These are phyloP conservation scores for Poeciliopsis presidionis DNA, from an alignment of 2,797 vertebrate species.

Conservation along the genomic window DNA sequence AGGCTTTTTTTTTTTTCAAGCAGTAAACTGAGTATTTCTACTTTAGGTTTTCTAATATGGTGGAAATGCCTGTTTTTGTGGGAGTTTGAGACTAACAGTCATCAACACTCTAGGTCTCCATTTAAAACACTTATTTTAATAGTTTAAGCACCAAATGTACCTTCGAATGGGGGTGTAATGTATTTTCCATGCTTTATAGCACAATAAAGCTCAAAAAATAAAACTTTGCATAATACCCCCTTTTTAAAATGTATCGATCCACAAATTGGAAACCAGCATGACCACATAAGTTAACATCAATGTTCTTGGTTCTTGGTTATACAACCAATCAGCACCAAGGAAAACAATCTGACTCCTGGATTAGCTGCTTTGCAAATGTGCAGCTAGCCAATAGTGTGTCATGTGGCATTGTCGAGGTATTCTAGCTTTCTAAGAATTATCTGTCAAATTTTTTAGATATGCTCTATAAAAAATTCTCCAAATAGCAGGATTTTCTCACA, in stretches of 20 bases:
- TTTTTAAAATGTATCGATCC: background rate
- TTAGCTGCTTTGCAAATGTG: background rate
- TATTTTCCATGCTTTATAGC: background rate
- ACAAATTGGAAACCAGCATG: background rate
- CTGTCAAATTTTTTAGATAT: background rate
- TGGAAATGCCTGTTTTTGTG: background rate
- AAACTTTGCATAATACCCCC: background rate
- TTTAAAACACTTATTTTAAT: background rate
- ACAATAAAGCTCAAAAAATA: background rate
- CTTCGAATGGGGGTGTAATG: background rate
- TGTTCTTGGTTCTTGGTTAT: background rate
- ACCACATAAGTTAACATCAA: background rate
- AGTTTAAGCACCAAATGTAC: background rate
- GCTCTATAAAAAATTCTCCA: no score
- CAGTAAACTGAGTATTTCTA: background rate
- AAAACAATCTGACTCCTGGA: background rate
- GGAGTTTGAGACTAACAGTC: background rate
- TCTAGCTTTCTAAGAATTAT: background rate
- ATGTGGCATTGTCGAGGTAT: background rate
- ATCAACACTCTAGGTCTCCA: background rate
- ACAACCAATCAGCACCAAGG: background rate
- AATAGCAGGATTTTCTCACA: background rate
- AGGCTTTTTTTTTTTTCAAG: background rate
- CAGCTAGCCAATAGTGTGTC: background rate
- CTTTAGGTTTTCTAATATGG: background rate